Percentiles rank a stretch among this genome's conserved stretches.
These are phyloP conservation scores for Ips nitidus DNA, from an alignment of 1,140 invertebrate species.

Conservation along the genomic window DNA sequence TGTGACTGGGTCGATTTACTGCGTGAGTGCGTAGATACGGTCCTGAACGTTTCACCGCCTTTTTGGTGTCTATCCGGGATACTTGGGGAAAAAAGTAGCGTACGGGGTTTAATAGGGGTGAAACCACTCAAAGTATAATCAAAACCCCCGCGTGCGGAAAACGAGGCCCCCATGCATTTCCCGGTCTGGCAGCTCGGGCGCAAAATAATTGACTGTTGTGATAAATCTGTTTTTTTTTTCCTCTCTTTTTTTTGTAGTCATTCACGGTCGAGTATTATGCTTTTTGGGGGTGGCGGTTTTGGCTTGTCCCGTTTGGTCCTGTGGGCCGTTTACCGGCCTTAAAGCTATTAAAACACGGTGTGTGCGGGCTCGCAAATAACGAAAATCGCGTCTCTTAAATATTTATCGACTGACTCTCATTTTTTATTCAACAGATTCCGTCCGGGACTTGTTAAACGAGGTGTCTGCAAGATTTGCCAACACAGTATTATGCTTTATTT, in stretches of 20 bases:
- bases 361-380: conserved; percentile 17
- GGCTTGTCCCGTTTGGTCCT: neutral
- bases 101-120: conserved; percentile 52
- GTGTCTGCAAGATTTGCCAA: conserved; percentile 36
- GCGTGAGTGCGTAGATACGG: neutral
- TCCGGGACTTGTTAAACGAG: conserved; percentile 28
- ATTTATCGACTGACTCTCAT: conserved; percentile 30
- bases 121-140: conserved; percentile 54
- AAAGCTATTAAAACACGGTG: neutral
- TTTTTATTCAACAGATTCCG: conserved; percentile 32
- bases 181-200: conserved; percentile 23
- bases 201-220: conserved; percentile 34
- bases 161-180: conserved; percentile 30
- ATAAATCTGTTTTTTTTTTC: conserved; percentile 32
- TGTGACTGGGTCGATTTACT: too few species aligned
- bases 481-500: conserved; percentile 30
- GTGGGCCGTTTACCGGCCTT: conserved; percentile 1
- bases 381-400: conserved; percentile 19
- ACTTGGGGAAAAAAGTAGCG: conserved; percentile 45
- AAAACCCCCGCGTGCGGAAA: conserved; percentile 46
- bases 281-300: neutral
- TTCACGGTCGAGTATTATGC: neutral
- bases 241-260: conserved; percentile 8
- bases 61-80: conserved; percentile 47
- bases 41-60: conserved; percentile 42